Evolutionary conservation across 2,113 vertebrate species (phyloP), one percentile per base, ranked within the genome.

Genomic region (Saguinus imperator): DNA sequence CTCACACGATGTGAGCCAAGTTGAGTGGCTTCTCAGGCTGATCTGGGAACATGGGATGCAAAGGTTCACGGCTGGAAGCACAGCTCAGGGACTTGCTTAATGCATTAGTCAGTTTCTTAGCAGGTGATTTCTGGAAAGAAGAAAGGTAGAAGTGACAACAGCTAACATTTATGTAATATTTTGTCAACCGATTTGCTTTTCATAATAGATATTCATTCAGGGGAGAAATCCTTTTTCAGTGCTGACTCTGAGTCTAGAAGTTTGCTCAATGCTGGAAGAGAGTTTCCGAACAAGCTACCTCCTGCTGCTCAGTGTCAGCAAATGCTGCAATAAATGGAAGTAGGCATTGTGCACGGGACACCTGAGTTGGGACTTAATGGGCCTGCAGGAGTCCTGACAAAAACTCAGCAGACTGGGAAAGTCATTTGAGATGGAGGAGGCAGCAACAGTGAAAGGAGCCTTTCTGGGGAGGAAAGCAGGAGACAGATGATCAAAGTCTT

Each of bases 1-100:
- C 99, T 99, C 98, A 99, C 99, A 99, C 99, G 89, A 99, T 99
- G 95, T 99, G 99, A 98, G 99, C 99, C 97, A 99, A 98, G 98
- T 99, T 99, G 98, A 99, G 99, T 92, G 99, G 99, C 98, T 99
- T 99, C 98, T 99, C 99, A 89, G 99, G 99, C 98, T 99, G 99
- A 97, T 99, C 99, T 16, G 99, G 99, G 98, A 99, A 99, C 99
- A 99, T 99, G 94, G 99, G 99, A 98, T 99, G 99, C 98, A 99
- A 99, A 97, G 99, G 99, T 96, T 99, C 99, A 97, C 99, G 99
- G 98, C 99, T 99, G 97, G 99, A 99, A 96, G 99, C 99, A 97
- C 99, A 99, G 98, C 99, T 99, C 99, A 99, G 99, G 90, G 99
- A 99, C 98, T 99, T 99, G 98, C 99, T 99, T 98, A 99, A 98